These are phyloP conservation scores for Pseudorhombus dupliciocellatus DNA, from an alignment of 2,113 vertebrate genomes.

Conservation along the genomic window DNA sequence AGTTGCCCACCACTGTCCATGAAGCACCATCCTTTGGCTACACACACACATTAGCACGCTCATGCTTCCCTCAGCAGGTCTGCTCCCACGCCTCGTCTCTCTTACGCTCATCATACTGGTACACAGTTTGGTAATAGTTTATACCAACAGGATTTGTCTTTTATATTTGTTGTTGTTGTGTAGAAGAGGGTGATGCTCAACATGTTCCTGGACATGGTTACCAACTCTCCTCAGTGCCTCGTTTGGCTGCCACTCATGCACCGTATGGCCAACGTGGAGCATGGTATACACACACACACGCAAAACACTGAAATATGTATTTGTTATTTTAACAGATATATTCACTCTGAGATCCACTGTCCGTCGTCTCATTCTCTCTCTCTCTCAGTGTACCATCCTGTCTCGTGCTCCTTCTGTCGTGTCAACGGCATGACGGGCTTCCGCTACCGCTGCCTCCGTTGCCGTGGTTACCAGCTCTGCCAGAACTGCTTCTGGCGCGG, in stretches of 20 bases:
- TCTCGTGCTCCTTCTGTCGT: conserved; percentile 92
- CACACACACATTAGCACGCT: conserved; percentile 83
- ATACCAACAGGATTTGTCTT: too few relatives aligned
- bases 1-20: conserved; percentile 87
- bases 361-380: not conserved
- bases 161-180: conserved; percentile 26
- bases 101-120: too few relatives aligned
- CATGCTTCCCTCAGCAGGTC: conserved; percentile 93
- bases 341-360: too few relatives aligned
- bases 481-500: conserved; percentile 95
- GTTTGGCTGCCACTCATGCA: conserved; percentile 97
- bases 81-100: not conserved
- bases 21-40: conserved; percentile 93
- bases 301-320: not conserved
- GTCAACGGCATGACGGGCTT: conserved; percentile 94
- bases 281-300: conserved; percentile 80
- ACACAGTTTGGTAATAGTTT: too few relatives aligned
- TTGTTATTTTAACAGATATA: not conserved
- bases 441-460: conserved; percentile 95
- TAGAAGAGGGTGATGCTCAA: conserved; percentile 94
- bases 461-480: conserved; percentile 96
- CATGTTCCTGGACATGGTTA: conserved; percentile 91
- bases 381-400: conserved; percentile 88
- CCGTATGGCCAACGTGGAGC: conserved; percentile 92
- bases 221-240: conserved; percentile 93